Evolutionary conservation across 2,113 vertebrate species (phyloP).

Genomic region (Cricetomys ansorgei): DNA sequence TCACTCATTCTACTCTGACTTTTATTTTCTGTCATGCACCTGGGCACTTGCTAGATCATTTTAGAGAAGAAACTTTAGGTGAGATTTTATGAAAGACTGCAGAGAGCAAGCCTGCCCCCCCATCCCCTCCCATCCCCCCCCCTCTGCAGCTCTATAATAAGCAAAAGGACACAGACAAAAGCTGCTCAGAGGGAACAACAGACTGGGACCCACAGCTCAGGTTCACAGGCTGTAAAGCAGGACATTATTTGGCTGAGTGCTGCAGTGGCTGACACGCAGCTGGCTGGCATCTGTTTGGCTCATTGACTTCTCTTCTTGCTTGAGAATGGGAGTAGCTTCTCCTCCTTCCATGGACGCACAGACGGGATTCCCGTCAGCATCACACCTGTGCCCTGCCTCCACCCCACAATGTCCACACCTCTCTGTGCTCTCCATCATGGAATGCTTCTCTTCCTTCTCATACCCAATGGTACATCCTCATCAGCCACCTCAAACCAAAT

Average conservation of each 20-base stretch:
- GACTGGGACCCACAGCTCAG: background rate
- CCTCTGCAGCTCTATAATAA: background rate
- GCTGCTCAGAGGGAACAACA: background rate
- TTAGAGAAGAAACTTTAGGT: background rate
- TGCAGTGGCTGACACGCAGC: background rate
- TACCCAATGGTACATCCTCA: background rate
- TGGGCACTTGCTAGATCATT: background rate
- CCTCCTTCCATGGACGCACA: background rate
- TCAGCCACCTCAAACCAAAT: background rate
- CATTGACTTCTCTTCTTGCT: background rate
- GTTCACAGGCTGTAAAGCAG: background rate
- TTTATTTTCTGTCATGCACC: background rate
- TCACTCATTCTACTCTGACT: background rate
- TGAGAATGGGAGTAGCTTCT: background rate
- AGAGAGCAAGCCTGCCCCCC: background rate
- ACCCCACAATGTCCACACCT: fast-evolving
- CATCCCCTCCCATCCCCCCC: too few species aligned
- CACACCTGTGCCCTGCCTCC: too few species aligned
- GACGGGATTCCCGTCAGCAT: background rate
- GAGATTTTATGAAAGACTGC: background rate
- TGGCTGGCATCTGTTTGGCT: background rate
- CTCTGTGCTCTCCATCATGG: fast-evolving
- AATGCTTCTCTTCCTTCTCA: background rate
- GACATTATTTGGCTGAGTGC: background rate
- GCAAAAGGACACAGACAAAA: background rate